Evolutionary conservation across 2,888 invertebrate species (phyloP).

Genomic region (Apodemia mormo): DNA sequence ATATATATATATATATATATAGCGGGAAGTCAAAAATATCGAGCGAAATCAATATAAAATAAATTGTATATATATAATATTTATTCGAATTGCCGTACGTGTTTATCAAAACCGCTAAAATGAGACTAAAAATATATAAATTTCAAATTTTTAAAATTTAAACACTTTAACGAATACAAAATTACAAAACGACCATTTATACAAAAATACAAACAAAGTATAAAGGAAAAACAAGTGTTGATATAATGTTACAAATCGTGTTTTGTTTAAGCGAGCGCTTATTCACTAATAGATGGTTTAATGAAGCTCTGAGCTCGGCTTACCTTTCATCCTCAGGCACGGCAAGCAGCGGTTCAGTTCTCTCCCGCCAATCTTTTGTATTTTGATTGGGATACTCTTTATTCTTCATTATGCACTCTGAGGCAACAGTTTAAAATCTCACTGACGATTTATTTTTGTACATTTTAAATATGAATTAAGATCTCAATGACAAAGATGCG

Average conservation of each 20-base stretch:
- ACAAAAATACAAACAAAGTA: conserved; percentile 23
- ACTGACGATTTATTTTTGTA: not conserved
- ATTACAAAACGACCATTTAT: not conserved
- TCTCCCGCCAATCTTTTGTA: conserved; percentile 62
- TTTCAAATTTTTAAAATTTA: too few species aligned
- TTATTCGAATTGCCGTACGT: too few species aligned
- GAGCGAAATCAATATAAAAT: too few species aligned
- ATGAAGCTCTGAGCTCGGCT: conserved; percentile 64
- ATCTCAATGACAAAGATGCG: conserved; percentile 40
- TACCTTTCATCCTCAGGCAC: conserved; percentile 80
- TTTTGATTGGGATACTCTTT: conserved; percentile 71
- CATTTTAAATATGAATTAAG: not conserved
- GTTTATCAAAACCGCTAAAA: too few species aligned
- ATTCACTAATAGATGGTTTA: conserved; percentile 68
- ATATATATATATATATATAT: too few species aligned
- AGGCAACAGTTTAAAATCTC: not conserved
- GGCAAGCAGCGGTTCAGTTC: conserved; percentile 65
- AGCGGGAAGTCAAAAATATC: too few species aligned
- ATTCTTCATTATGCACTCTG: conserved; percentile 56
- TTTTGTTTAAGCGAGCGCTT: conserved; percentile 59
- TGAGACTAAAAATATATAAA: too few species aligned
- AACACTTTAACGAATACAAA: not conserved
- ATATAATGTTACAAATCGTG: conserved; percentile 51
- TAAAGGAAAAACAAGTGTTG: conserved; percentile 45
- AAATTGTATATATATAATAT: too few species aligned